Base-by-base conservation (phyloP, 1,140 invertebrate species). In the Caenorhabditis remanei region DNA sequence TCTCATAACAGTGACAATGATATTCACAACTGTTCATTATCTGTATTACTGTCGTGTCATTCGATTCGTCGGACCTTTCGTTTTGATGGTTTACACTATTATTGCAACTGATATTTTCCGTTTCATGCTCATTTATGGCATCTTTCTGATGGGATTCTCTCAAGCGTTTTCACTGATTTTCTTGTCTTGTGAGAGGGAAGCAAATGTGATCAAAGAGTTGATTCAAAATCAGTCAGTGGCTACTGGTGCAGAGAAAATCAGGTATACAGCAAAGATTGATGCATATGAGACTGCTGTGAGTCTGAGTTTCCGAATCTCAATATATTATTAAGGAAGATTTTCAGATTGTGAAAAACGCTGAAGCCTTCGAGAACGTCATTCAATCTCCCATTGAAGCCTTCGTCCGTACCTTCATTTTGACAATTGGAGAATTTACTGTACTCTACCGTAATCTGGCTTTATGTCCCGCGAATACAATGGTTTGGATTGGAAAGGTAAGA, bases 31-130 rank as follows among this genome's bases (percentile, higher is more conserved):
- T 9, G 96, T 97, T 0, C 99, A 99, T 93, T 99, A 99, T 93
- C 94, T 99, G n/a, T 99, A 98, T 93, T 99, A 98, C 93, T 99
- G 97, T 93, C 95, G 96, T 91, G 97, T 97, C 41, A 98, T 99
- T 93, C 97, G 98, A 93, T 97, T 97, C 0, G 97, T 99, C 0
- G 98, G 98, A 2, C 97, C 98, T 9, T 99, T 99, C 95, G 97
- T 99, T 7, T 97, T 98, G 83, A 99, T 99, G 98, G 98, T 99
- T 89, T 99, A 99, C 93, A 95, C 97, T 89, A 99, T 99, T 96
- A 96, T 99, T 32, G 96, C 96, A 94, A 97, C 96, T 87, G 98
- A 99, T 94, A 93, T 99, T 21, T 93, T 98, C 9, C 94, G 97
- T 90, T 99, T 99, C 93, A 96, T 97, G 58, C 96, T 95, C 46